phyloP scores from a whole-genome alignment of 2,888 invertebrate species.

The Meandrusa payeni region DNA sequence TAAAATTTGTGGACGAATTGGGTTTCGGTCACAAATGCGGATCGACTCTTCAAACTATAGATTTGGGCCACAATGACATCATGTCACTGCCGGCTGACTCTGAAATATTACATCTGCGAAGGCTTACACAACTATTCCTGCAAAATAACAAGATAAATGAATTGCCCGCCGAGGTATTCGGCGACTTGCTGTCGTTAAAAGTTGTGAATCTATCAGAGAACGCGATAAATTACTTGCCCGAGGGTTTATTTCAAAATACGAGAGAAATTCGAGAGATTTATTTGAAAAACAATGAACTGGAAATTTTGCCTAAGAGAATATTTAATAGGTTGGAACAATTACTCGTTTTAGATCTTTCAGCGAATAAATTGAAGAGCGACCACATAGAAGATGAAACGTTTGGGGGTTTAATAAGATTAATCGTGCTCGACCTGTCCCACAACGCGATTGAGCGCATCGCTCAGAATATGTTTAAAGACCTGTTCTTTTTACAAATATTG shows the following conservation, averaged over 20 bases:
- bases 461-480: conserved; percentile 90
- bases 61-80: conserved; percentile 90
- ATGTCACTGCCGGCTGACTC: conserved; percentile 87
- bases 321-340: conserved; percentile 93
- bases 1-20: conserved; percentile 88
- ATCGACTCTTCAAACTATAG: conserved; percentile 88
- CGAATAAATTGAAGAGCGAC: conserved; percentile 92
- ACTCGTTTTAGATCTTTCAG: conserved; percentile 91
- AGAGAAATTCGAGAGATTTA: conserved; percentile 91
- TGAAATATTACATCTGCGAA: conserved; percentile 87
- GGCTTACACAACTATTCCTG: conserved; percentile 89
- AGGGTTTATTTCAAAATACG: conserved; percentile 89
- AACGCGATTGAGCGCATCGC: conserved; percentile 91
- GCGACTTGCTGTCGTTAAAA: conserved; percentile 88
- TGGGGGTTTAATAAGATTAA: conserved; percentile 90
- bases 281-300: conserved; percentile 92
- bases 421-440: conserved; percentile 92
- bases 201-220: conserved; percentile 93
- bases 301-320: conserved; percentile 90
- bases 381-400: conserved; percentile 93
- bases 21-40: conserved; percentile 84
- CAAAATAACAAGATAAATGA: conserved; percentile 92
- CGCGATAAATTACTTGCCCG: conserved; percentile 89
- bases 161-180: conserved; percentile 88
- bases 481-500: conserved; percentile 92